phyloP scores from a whole-genome alignment of 92 coral and sea anemone species.

The Nematostella vectensis region DNA sequence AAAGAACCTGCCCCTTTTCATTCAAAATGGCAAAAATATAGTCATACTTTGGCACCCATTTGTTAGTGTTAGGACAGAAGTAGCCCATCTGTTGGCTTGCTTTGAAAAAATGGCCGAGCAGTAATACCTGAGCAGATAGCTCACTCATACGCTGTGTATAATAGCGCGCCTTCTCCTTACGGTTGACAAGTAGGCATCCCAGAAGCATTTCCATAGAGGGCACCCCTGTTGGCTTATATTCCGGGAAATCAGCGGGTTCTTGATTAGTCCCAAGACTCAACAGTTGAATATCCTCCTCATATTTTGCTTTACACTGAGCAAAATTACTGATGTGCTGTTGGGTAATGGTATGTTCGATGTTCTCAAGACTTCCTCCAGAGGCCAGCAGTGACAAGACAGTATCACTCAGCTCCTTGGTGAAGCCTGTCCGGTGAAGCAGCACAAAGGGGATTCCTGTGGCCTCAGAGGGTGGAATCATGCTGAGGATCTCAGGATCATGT shows the following conservation, averaged over 20 bases:
- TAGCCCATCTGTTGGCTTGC: conserved; percentile 50
- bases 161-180: conserved; percentile 32
- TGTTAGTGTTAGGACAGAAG: conserved; percentile 19
- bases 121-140: conserved; percentile 42
- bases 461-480: conserved; percentile 47
- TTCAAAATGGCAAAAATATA: conserved; percentile 49
- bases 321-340: conserved; percentile 49
- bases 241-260: conserved; percentile 24
- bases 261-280: conserved; percentile 1
- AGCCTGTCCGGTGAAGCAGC: conserved; percentile 56
- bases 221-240: conserved; percentile 39
- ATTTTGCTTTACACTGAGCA: conserved; percentile 38
- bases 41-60: conserved; percentile 46
- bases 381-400: conserved; percentile 33
- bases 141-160: conserved; percentile 66
- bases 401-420: conserved; percentile 45
- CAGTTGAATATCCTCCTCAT: conserved; percentile 29
- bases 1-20: conserved; percentile 58
- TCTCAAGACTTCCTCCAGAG: conserved; percentile 44
- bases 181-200: conserved; percentile 38
- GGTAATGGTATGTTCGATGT: conserved; percentile 37
- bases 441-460: conserved; percentile 36
- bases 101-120: conserved; percentile 50
- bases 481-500: conserved; percentile 54
- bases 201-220: conserved; percentile 63